phyloP scores from a whole-genome alignment of 2,797 vertebrate genomes.

The Masticophis lateralis region DNA sequence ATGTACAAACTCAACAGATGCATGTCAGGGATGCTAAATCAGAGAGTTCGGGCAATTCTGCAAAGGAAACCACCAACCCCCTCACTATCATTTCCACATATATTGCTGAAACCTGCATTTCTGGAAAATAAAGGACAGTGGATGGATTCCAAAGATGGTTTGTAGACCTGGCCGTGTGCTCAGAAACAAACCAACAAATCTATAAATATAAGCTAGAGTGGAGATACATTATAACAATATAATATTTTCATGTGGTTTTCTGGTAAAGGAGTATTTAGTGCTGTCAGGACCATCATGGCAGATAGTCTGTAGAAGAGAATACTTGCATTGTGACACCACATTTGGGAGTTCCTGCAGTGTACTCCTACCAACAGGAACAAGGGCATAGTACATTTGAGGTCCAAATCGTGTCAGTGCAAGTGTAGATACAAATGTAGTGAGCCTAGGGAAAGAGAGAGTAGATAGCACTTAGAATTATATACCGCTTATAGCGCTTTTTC shows the following conservation, averaged over 20 bases:
- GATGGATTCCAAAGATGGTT: neutral
- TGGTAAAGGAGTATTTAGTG: neutral
- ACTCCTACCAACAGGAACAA: neutral
- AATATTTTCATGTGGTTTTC: neutral
- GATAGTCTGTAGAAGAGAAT: neutral
- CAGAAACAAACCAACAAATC: neutral
- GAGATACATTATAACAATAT: neutral
- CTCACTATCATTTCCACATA: neutral
- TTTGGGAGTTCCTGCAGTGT: neutral
- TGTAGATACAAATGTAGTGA: neutral
- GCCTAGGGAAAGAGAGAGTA: too few species aligned
- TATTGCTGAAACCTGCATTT: neutral
- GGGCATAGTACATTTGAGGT: neutral
- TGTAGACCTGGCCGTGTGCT: neutral
- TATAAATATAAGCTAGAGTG: neutral
- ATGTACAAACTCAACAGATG: neutral
- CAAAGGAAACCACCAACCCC: neutral
- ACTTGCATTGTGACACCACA: neutral
- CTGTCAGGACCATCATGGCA: neutral
- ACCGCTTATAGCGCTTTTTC: too few species aligned
- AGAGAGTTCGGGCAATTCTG: neutral
- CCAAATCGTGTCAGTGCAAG: neutral
- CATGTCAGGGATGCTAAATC: neutral
- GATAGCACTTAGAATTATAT: too few species aligned
- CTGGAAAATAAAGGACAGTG: neutral